Conservation (phyloP, 2,113 vertebrate species). For the Brachyhypopomus gauderio region DNA sequence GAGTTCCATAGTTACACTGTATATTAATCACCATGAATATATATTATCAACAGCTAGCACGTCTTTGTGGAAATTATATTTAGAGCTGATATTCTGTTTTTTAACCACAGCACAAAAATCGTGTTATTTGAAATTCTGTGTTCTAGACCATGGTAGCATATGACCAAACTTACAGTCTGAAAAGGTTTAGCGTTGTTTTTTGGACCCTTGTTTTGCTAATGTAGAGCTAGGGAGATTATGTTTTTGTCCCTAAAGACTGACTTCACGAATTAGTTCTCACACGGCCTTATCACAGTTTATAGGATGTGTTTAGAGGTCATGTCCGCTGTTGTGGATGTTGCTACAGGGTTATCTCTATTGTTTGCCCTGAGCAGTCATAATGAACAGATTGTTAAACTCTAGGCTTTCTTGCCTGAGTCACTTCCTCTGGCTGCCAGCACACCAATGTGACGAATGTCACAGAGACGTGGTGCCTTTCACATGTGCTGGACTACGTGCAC, state of each 20-base stretch:
- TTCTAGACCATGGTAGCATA: background rate
- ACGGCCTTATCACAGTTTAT: conserved; percentile 29
- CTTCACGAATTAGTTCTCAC: conserved; percentile 15
- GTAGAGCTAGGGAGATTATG: background rate
- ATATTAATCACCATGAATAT: too few species aligned
- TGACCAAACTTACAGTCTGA: background rate
- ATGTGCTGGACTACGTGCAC: background rate
- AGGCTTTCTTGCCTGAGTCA: conserved; percentile 39
- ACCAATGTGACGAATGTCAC: conserved; percentile 41
- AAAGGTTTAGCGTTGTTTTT: background rate
- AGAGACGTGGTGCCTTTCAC: conserved; percentile 42
- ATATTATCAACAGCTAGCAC: too few species aligned
- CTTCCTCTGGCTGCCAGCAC: conserved; percentile 42
- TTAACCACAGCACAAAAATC: background rate
- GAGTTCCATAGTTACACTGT: too few species aligned
- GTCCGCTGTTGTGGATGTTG: conserved; percentile 32
- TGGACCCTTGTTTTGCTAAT: conserved; percentile 1
- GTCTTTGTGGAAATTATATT: too few species aligned
- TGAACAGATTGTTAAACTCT: conserved; percentile 39
- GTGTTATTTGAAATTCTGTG: background rate
- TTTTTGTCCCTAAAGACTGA: background rate
- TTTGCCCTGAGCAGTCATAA: conserved; percentile 44
- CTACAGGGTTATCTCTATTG: conserved; percentile 37
- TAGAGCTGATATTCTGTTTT: too few species aligned
- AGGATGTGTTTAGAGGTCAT: conserved; percentile 37